A percentile compares a stretch with the other conserved stretches of the same genome.
Conservation (phyloP, 2,113 vertebrate genomes). For the Eclectus roratus region DNA sequence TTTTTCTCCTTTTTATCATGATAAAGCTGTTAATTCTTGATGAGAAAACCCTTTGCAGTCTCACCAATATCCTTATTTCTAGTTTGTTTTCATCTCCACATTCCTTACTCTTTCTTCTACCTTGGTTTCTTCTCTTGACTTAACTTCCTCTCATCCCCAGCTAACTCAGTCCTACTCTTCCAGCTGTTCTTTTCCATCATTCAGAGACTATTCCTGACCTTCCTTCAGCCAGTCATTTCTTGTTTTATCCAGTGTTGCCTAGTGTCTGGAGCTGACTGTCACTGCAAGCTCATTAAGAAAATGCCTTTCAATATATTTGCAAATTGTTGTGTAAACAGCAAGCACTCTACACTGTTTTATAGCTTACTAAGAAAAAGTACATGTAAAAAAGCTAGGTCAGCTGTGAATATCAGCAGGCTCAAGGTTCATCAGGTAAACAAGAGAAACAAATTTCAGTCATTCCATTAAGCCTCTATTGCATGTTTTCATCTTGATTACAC, state of each 20-base stretch:
- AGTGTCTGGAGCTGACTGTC: background rate
- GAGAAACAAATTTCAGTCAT: background rate
- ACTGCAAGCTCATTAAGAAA: background rate
- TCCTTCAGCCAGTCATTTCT: background rate
- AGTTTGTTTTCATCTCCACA: background rate
- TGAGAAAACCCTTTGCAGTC: background rate
- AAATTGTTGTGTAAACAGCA: background rate
- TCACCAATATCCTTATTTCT: background rate
- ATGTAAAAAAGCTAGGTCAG: background rate
- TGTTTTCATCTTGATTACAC: background rate
- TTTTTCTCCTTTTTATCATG: background rate
- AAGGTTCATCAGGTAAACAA: background rate
- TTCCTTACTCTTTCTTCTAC: background rate
- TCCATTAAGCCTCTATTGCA: background rate
- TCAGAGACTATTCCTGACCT: background rate
- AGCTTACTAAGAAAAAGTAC: background rate
- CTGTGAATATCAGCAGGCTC: background rate
- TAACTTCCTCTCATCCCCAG: background rate
- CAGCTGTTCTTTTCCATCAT: background rate
- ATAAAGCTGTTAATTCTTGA: background rate
- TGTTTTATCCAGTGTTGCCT: background rate
- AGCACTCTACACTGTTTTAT: background rate
- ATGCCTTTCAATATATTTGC: background rate
- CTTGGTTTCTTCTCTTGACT: background rate
- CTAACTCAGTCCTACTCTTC: background rate